Evolutionary conservation across 2,113 vertebrate species (phyloP).

Genomic region (Anolis carolinensis): DNA sequence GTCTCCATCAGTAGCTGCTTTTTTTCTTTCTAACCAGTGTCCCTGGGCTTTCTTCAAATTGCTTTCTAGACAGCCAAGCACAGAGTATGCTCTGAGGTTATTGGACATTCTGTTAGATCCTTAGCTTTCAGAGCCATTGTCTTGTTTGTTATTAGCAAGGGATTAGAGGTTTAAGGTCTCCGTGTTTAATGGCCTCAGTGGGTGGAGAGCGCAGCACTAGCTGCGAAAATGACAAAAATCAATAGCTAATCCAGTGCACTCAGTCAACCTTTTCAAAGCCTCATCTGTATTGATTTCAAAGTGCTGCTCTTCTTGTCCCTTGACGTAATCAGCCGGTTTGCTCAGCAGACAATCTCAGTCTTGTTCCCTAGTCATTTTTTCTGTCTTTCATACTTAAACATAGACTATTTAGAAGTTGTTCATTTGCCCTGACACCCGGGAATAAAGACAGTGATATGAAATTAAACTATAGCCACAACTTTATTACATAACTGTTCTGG

Average conservation of each 20-base stretch:
- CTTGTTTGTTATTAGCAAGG: conserved; percentile 65
- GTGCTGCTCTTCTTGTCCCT: conserved; percentile 71
- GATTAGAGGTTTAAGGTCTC: conserved; percentile 72
- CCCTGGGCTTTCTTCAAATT: fast-evolving
- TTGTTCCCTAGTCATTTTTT: conserved; percentile 20
- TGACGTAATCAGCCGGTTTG: conserved; percentile 74
- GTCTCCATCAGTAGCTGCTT: not conserved
- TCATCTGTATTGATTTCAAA: conserved; percentile 78
- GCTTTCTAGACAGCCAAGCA: not conserved
- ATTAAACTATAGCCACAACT: not conserved
- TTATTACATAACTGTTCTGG: not conserved
- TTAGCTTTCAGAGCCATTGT: conserved; percentile 43
- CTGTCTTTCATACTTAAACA: conserved; percentile 59
- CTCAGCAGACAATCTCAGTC: conserved; percentile 57
- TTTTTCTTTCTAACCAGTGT: not conserved
- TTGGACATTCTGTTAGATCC: conserved; percentile 50
- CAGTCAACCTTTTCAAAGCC: conserved; percentile 80
- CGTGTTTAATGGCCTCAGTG: conserved; percentile 65
- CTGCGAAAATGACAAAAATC: conserved; percentile 79
- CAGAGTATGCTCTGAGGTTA: not conserved
- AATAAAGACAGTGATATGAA: not conserved
- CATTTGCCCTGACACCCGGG: not conserved
- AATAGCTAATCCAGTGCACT: conserved; percentile 80
- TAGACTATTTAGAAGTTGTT: conserved; percentile 61
- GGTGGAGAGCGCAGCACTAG: conserved; percentile 68